Conservation (phyloP, 1,140 invertebrate species). For the Contarinia nasturtii region DNA sequence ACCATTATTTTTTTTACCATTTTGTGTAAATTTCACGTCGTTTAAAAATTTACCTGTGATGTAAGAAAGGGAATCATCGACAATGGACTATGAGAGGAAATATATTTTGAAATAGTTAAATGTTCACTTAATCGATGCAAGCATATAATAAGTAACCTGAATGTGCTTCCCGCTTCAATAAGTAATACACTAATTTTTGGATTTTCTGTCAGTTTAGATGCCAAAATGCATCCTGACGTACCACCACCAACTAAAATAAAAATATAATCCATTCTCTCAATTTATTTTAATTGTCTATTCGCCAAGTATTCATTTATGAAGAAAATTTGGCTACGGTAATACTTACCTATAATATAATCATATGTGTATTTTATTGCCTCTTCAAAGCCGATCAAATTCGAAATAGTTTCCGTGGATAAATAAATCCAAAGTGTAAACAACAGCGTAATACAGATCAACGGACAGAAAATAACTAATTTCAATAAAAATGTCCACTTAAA, state of each 20-base stretch:
- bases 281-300: neutral
- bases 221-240: constrained; percentile 59
- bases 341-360: constrained; percentile 20
- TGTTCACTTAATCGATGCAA: too few relatives aligned
- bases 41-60: too few relatives aligned
- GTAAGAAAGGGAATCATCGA: constrained; percentile 39
- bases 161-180: constrained; percentile 49
- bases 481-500: too few relatives aligned
- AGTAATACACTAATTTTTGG: constrained; percentile 37
- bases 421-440: neutral
- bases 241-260: constrained; percentile 49
- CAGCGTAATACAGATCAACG: too few relatives aligned
- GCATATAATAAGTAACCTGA: too few relatives aligned
- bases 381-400: neutral
- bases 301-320: neutral
- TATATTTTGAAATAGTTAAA: too few relatives aligned
- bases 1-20: too few relatives aligned
- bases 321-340: too few relatives aligned
- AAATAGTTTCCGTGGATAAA: neutral
- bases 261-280: neutral
- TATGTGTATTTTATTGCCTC: constrained; percentile 9
- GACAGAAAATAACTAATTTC: too few relatives aligned
- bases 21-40: too few relatives aligned
- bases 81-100: too few relatives aligned
- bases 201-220: constrained; percentile 40